A percentile compares a stretch with the other conserved stretches of the same genome.
These are phyloP conservation scores for Sicus ferrugineus DNA, from an alignment of 2,888 invertebrate species.

Conservation along the genomic window DNA sequence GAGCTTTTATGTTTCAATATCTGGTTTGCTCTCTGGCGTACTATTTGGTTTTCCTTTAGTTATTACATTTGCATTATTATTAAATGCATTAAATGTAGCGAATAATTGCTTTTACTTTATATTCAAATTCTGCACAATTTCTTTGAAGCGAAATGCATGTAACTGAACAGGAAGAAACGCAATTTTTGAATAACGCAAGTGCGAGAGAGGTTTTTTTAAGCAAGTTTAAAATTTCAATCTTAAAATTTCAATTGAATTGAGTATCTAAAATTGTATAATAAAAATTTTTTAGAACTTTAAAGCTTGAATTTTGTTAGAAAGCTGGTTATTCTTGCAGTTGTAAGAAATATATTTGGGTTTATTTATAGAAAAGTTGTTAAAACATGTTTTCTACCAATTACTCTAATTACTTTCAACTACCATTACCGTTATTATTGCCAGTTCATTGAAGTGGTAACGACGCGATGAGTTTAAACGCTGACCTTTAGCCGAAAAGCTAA, in stretches of 20 bases:
- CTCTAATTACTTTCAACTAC: constrained; percentile 19
- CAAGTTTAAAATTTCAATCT: background rate
- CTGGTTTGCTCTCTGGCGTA: constrained; percentile 4
- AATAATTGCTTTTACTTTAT: constrained; percentile 1
- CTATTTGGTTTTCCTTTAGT: constrained; percentile 12
- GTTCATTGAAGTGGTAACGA: constrained; percentile 47
- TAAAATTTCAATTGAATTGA: background rate
- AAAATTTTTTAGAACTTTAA: too few relatives aligned
- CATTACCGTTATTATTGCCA: constrained; percentile 55
- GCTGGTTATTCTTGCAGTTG: background rate
- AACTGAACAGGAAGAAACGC: background rate
- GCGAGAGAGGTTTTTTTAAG: background rate
- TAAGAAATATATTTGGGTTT: background rate
- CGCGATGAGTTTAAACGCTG: background rate
- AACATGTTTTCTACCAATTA: background rate
- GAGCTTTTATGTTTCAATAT: constrained; percentile 18
- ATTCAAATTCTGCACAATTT: background rate
- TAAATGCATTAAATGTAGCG: constrained; percentile 23
- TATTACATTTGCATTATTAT: constrained; percentile 1
- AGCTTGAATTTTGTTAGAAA: too few relatives aligned
- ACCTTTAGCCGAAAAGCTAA: too few relatives aligned
- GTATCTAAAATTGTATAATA: too few relatives aligned
- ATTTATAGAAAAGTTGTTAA: constrained; percentile 1
- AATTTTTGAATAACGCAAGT: background rate
- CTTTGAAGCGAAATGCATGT: background rate